Conservation (phyloP, 2,888 invertebrate genomes). For the Diaprepes abbreviatus region DNA sequence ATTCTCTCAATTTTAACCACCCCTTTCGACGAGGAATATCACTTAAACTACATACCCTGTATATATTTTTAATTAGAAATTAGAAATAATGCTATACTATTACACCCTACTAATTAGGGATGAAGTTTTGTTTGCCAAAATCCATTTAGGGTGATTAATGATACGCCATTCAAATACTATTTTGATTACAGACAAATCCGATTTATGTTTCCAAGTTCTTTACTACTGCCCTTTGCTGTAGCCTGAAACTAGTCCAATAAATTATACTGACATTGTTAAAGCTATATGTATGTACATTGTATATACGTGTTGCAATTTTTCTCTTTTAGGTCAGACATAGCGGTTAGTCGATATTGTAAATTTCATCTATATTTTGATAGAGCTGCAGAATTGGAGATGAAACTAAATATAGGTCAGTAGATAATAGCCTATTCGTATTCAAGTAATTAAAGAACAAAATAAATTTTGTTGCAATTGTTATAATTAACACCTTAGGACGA, state of each 20-base stretch:
- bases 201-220: slow-evolving; percentile 10
- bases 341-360: neutral
- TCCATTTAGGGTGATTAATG: slow-evolving; percentile 6
- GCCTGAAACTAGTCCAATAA: slow-evolving; percentile 9
- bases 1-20: too few species aligned
- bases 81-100: neutral
- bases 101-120: neutral
- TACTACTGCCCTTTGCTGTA: slow-evolving; percentile 6
- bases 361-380: neutral
- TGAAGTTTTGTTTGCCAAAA: neutral
- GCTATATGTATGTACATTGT: neutral
- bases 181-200: slow-evolving; percentile 2
- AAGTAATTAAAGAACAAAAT: too few species aligned
- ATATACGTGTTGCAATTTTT: neutral
- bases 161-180: neutral
- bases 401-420: too few species aligned
- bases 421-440: too few species aligned
- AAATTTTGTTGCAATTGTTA: too few species aligned
- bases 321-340: neutral
- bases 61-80: too few species aligned
- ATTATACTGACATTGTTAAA: neutral
- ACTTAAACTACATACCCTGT: too few species aligned
- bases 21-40: too few species aligned
- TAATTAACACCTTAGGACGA: too few species aligned
- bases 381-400: too few species aligned